A percentile compares a stretch with the other conserved stretches of the same genome.
phyloP scores from a whole-genome alignment of 2,113 vertebrate species.

The Puma concolor region DNA sequence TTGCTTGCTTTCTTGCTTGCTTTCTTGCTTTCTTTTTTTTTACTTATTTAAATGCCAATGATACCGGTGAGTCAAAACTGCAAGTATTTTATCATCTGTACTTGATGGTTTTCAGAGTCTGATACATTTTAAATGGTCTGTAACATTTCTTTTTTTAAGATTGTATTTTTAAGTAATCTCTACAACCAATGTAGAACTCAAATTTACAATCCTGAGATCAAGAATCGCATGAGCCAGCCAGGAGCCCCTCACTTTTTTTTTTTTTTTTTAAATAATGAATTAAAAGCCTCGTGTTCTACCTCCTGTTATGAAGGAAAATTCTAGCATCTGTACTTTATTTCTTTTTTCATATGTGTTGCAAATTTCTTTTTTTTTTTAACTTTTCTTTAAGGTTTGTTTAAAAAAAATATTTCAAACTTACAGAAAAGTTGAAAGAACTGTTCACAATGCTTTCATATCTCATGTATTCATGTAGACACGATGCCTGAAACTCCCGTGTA shows the following conservation, averaged over 20 bases:
- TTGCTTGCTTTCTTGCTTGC: too few species aligned
- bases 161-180: neutral
- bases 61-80: neutral
- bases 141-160: neutral
- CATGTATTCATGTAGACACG: neutral
- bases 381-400: neutral
- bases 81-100: neutral
- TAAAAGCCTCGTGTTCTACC: neutral
- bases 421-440: neutral
- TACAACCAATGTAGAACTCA: neutral
- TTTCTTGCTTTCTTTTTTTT: neutral
- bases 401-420: neutral
- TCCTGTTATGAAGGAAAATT: neutral
- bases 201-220: neutral
- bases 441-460: neutral
- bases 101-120: neutral
- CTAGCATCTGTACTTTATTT: neutral
- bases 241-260: neutral
- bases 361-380: neutral
- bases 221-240: neutral
- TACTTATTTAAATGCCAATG: neutral
- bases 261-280: neutral
- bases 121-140: neutral
- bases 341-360: neutral
- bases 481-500: neutral